Conservation (phyloP, 2,888 invertebrate species). For the Marronus borbonicus region DNA sequence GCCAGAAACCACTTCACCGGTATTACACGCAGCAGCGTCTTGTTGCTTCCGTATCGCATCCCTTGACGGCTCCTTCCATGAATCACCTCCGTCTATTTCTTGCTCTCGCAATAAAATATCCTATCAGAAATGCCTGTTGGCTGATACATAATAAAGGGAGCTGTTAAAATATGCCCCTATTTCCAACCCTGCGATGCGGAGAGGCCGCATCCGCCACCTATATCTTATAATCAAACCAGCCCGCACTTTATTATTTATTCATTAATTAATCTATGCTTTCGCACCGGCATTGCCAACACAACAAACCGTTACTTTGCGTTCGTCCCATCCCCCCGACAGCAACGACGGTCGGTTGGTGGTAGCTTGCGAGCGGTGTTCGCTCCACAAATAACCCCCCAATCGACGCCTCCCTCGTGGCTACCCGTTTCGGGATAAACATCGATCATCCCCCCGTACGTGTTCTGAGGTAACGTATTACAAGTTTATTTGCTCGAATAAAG, state of each 20-base stretch:
- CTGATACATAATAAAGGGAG: constrained; percentile 65
- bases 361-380: not conserved
- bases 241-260: constrained; percentile 70
- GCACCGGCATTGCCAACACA: constrained; percentile 51
- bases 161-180: constrained; percentile 64
- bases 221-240: constrained; percentile 69
- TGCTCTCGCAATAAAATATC: constrained; percentile 60
- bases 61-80: constrained; percentile 27
- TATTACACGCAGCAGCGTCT: constrained; percentile 5
- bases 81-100: constrained; percentile 32
- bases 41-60: constrained; percentile 16
- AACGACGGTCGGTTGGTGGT: not conserved
- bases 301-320: constrained; percentile 35
- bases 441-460: constrained; percentile 11
- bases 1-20: not conserved
- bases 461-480: not conserved
- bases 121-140: constrained; percentile 62
- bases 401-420: constrained; percentile 17
- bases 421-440: constrained; percentile 27
- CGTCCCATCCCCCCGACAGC: not conserved
- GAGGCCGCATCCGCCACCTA: constrained; percentile 57
- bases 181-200: constrained; percentile 51
- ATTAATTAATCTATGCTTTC: constrained; percentile 70
- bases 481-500: constrained; percentile 14
- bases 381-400: constrained; percentile 27